Base-by-base conservation (phyloP, 1,140 invertebrate species). In the Penaeus japonicus region DNA sequence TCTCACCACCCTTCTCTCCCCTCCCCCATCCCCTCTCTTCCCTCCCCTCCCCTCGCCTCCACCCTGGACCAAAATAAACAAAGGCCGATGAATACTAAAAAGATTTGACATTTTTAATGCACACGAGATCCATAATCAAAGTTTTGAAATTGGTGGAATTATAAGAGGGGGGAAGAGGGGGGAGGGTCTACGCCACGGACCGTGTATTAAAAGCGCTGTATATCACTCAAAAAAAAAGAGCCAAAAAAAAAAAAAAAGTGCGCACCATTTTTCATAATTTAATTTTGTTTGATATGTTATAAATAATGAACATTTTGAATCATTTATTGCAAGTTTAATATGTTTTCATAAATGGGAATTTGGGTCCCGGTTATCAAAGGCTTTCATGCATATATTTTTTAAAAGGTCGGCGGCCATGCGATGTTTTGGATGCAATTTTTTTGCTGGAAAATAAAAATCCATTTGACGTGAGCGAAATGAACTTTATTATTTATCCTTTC, bases 101-200 rank as follows among this genome's bases (percentile, higher is more conserved):
- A 82, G 85, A 87, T 87, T 87, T 81, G 85, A 87, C 85, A 47
- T 81, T 87, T 87, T 87, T 87, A 87, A 87, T 82, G 85, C 85
- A 87, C 78, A 80, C 27, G 24, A 73, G 85, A 87, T 75, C 85
- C 85, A 87, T 87, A 87, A 87, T 87, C 85, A 87, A 87, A 81
- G 85, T 87, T 87, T 87, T 87, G 77, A 87, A 87, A 82, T 87
- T 87, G 85, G 79, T 82, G 85, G 85, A 20, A 87, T 87, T 87
- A 87, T 55, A 24, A 47, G 75, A 22, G n/a, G 15, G 70, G n/a
- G 32, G 77, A 55, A 54, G 24, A 17, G 32, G 85, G 77, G 47
- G 47, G 47, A 47, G 47, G 47, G 47, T 47, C 32, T 24, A 20
- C 32, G 59, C 32, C 77, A 35, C 77, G 85, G 59, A 17, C n/a